Evolutionary conservation across 2,888 invertebrate genomes (phyloP), one percentile per base, ranked within the genome.

Genomic region (Mamestra brassicae): DNA sequence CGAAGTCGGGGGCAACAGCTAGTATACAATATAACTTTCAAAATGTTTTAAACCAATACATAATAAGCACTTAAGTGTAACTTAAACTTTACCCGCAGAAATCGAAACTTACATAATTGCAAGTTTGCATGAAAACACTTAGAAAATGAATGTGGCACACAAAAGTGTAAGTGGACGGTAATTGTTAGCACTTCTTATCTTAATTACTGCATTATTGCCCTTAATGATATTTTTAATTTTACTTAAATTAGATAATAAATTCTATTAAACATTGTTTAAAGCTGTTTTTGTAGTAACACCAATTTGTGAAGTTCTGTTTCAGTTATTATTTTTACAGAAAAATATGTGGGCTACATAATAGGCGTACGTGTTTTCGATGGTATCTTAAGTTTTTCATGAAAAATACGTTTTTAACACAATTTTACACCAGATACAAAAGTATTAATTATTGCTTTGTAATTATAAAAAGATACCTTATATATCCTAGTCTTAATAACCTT

Each of bases 181-280:
- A 60, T 76, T 67, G 45, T 74, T 64, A 55, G 50, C 55, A 64
- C 42, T 69, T 57, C 26, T 76, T 81, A 81, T 78, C 81, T 81
- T 57, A 64, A 81, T 70, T 52, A 69, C 54, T 50, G 1, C 8
- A 34, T 47, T 45, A 62, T 55, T 42, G 17, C 2, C n/a, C 3
- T 17, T 55, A 55, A 81, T 50, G 1, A 52, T 58, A 50, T 60
- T 55, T 76, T 66, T 36, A 13, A 80, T 69, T 38, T 69, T 34
- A 69, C 63, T 63, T 68, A 47, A 6, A 45, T 62, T 62, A 42
- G 13, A 67, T 67, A 36, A n/a, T 57, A 74, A 47, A 67, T 47
- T 62, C 42, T 4, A 78, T 57, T 57, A 38, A 34, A 57, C 11
- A 1, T 52, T 72, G 6, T 10, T 1, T 3, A 47, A 0, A 0